These are phyloP conservation scores for Tinea semifulvella DNA, from an alignment of 2,888 invertebrate species.

Conservation along the genomic window DNA sequence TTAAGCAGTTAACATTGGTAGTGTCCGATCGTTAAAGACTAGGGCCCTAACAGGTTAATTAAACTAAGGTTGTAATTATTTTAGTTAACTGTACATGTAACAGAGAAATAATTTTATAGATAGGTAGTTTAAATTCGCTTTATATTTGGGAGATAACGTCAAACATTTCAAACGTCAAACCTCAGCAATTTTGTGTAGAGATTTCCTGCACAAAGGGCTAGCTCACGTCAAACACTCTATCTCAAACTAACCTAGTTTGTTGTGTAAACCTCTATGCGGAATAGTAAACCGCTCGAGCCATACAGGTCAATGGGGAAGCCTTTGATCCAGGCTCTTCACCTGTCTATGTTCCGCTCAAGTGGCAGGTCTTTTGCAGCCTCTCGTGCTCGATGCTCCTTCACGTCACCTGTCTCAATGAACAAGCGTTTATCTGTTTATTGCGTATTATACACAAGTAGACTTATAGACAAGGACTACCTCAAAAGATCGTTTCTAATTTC, in stretches of 20 bases:
- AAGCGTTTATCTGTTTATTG: not conserved
- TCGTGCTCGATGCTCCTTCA: conserved; percentile 13
- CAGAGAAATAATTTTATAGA: no score
- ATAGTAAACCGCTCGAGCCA: conserved; percentile 30
- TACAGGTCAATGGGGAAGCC: conserved; percentile 56
- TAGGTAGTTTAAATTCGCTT: conserved; percentile 1
- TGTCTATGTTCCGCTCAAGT: conserved; percentile 34
- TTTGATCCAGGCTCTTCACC: conserved; percentile 55
- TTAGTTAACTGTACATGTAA: no score
- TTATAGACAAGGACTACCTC: no score
- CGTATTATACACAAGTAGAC: no score
- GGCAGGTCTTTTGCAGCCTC: conserved; percentile 45
- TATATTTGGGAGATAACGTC: not conserved
- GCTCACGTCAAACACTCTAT: conserved; percentile 30
- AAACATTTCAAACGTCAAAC: not conserved
- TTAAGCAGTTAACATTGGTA: no score
- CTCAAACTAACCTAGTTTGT: conserved; percentile 40
- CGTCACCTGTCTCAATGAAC: conserved; percentile 1
- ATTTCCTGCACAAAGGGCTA: conserved; percentile 23
- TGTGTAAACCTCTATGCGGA: conserved; percentile 26
- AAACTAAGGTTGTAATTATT: no score
- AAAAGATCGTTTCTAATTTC: no score
- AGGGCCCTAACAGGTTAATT: no score
- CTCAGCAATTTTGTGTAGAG: conserved; percentile 7
- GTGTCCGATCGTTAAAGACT: no score